Percentiles rank a stretch among this genome's conserved stretches.
These are phyloP conservation scores for Tragelaphus strepsiceros DNA, from an alignment of 2,113 vertebrate species.

Conservation along the genomic window DNA sequence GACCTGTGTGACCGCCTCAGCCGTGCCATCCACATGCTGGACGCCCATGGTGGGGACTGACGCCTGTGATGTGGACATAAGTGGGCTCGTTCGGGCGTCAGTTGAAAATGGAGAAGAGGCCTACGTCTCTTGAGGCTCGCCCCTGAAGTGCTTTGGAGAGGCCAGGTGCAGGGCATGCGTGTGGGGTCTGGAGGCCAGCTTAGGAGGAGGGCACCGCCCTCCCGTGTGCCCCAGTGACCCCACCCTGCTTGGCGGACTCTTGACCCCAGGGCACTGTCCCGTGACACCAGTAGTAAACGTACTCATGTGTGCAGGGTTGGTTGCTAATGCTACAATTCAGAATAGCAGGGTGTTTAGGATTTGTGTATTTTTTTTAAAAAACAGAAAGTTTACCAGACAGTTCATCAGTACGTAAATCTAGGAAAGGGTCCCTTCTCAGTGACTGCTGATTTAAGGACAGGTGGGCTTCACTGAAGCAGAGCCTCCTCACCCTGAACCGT, in stretches of 20 bases:
- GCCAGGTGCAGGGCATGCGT: background rate
- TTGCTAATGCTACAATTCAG: constrained; percentile 62
- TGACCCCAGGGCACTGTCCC: constrained; percentile 61
- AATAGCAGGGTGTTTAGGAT: constrained; percentile 5
- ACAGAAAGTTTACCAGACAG: background rate
- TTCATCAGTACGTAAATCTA: constrained; percentile 14
- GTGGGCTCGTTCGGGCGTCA: constrained; percentile 72
- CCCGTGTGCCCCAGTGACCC: constrained; percentile 58
- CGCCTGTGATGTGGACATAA: constrained; percentile 57
- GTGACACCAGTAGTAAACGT: constrained; percentile 65
- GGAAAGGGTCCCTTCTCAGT: constrained; percentile 33
- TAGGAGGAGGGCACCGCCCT: background rate
- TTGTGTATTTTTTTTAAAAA: background rate
- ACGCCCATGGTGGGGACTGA: constrained; percentile 44
- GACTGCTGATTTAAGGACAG: constrained; percentile 49
- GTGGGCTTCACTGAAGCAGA: constrained; percentile 58
- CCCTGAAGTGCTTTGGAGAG: constrained; percentile 74
- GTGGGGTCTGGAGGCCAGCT: background rate
- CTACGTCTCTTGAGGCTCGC: constrained; percentile 77
- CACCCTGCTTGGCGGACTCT: constrained; percentile 58
- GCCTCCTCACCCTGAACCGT: constrained; percentile 47
- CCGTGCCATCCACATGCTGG: constrained; percentile 50
- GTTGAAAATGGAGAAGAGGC: constrained; percentile 68
- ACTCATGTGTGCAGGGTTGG: constrained; percentile 58
- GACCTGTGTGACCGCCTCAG: constrained; percentile 64